Evolutionary conservation across 2,797 vertebrate species (phyloP).

Genomic region (Lophotriccus pileatus): DNA sequence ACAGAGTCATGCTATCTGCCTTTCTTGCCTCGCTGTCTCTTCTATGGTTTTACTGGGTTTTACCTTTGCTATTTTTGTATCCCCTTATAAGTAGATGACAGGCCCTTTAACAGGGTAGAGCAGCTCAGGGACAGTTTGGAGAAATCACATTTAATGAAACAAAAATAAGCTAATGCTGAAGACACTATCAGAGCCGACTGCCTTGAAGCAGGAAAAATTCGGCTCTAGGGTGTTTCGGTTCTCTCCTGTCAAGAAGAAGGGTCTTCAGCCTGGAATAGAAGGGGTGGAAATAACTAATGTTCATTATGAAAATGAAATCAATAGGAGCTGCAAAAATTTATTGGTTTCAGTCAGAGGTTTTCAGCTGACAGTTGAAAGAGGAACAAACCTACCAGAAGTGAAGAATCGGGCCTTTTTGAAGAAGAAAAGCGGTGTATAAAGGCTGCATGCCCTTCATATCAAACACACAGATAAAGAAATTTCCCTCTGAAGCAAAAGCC

Average conservation of each 20-base stretch:
- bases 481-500: neutral
- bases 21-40: neutral
- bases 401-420: neutral
- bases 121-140: neutral
- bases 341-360: neutral
- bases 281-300: neutral
- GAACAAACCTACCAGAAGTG: neutral
- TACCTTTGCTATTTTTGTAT: neutral
- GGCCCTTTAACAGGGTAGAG: neutral
- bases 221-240: neutral
- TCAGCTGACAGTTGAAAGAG: neutral
- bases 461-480: neutral
- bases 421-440: neutral
- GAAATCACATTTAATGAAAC: neutral
- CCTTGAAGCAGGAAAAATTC: neutral
- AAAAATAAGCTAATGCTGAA: neutral
- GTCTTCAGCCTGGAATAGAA: neutral
- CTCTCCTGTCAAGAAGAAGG: neutral
- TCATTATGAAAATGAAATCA: neutral
- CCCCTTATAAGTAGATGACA: neutral
- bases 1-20: rapidly evolving
- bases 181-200: neutral
- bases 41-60: neutral
- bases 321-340: neutral
- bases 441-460: neutral